Evolutionary conservation across 2,113 vertebrate genomes (phyloP), one percentile per base, ranked within the genome.

Genomic region (Megaptera novaeangliae): DNA sequence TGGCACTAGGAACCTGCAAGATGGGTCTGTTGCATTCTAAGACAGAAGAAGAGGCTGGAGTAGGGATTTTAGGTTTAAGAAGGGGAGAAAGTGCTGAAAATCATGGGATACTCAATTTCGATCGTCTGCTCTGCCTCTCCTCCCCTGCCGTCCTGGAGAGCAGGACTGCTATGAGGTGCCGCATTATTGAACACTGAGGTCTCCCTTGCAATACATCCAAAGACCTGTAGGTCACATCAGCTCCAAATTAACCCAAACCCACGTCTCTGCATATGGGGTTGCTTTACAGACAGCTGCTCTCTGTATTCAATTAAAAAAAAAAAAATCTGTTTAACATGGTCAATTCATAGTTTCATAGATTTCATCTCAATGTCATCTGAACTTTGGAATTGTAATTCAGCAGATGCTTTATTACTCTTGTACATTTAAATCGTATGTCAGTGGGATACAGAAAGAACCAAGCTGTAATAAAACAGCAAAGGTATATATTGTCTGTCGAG

Each of bases 261-360:
- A 55, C 3, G 1, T 8, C 55, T 93, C 91, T 78, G 44, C 86
- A 27, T 95, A 10, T 46, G 80, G 27, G 81, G 75, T n/a, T 91
- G 44, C 82, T 94, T 90, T 93, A 87, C 82, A 91, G 78, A 88
- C 88, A 93, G 83, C 88, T 95, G 91, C 66, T 88, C 18, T 83
- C 89, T 96, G 85, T 88, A 49, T 96, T 91, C 88, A 52, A 96
- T 94, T 95, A 91, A 94, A 97, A 93, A 92, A 80, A 52, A 71
- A n/a, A 36, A 92, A 59, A 64, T 10, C 21, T 39, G 8, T 78
- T 96, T 95, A 91, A 93, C 59, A 87, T 61, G 85, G 78, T 86
- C 66, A 93, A 68, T 91, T 94, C 85, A 64, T 96, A 84, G 36
- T 91, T 97, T 77, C 78, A n/a, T 66, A 89, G 87, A 80, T 75